Evolutionary conservation across 2,888 invertebrate genomes (phyloP).

Genomic region (Thereva nobilitata): DNA sequence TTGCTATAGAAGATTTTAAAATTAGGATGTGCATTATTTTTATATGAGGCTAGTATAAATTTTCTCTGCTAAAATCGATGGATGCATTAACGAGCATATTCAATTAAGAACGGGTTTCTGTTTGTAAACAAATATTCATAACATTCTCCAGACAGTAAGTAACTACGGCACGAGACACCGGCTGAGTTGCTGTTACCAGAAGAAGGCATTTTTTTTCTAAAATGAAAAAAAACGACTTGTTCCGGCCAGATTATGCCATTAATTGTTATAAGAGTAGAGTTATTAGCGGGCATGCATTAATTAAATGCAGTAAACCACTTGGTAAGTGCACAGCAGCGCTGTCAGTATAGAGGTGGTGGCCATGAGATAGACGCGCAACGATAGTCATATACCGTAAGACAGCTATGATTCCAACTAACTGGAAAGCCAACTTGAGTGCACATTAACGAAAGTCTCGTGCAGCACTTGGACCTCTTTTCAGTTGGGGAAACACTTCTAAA

Average conservation of each 20-base stretch:
- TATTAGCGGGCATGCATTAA: slow-evolving; percentile 29
- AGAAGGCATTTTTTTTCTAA: neutral
- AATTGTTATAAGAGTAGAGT: slow-evolving; percentile 27
- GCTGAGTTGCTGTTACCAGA: slow-evolving; percentile 5
- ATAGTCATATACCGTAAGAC: slow-evolving; percentile 16
- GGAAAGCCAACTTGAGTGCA: neutral
- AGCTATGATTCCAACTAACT: slow-evolving; percentile 24
- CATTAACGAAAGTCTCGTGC: no score
- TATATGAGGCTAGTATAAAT: no score
- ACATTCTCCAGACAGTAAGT: no score
- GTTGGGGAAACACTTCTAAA: no score
- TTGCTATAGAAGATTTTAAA: no score
- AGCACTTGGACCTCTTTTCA: no score
- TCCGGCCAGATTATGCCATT: slow-evolving; percentile 33
- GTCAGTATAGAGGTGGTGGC: neutral
- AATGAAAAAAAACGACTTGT: slow-evolving; percentile 22
- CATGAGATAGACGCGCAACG: no score
- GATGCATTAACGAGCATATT: no score
- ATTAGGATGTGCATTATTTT: no score
- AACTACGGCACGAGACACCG: neutral
- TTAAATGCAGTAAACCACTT: slow-evolving; percentile 31
- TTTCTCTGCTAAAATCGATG: no score
- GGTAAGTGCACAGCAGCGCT: slow-evolving; percentile 16
- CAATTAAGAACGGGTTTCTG: no score
- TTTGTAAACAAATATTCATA: no score